Conservation (phyloP, 2,888 invertebrate species). For the Limenitis camilla region DNA sequence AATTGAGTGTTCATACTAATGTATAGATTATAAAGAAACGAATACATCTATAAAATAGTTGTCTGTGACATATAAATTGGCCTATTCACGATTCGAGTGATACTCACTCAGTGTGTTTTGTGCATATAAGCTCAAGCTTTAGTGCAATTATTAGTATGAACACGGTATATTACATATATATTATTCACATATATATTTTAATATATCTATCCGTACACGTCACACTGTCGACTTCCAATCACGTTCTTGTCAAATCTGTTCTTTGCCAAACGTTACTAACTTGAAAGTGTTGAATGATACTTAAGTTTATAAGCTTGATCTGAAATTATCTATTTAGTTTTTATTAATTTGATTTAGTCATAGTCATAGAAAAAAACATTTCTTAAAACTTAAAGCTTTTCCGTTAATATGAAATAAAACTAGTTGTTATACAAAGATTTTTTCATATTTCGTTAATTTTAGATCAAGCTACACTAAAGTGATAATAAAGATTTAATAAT, state of each 20-base stretch:
- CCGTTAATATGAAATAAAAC: too few species aligned
- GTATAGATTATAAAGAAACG: not conserved
- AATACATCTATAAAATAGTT: not conserved
- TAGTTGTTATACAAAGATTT: too few species aligned
- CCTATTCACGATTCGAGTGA: too few species aligned
- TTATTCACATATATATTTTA: slow-evolving; percentile 5
- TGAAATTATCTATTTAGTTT: too few species aligned
- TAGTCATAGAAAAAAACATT: too few species aligned
- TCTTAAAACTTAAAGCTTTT: too few species aligned
- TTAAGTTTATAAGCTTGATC: slow-evolving; percentile 3
- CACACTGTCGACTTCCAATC: not conserved
- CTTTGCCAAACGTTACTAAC: slow-evolving; percentile 6
- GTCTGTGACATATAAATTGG: too few species aligned
- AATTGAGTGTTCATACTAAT: not conserved
- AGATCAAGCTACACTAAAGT: not conserved
- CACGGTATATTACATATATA: not conserved
- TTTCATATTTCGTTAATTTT: too few species aligned
- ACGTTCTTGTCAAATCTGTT: not conserved
- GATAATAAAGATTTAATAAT: not conserved
- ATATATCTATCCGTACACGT: not conserved
- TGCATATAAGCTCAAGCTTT: too few species aligned
- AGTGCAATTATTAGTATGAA: not conserved
- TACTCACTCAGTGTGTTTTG: too few species aligned
- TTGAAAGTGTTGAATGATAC: not conserved
- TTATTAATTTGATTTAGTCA: too few species aligned